A percentile compares a stretch with the other conserved stretches of the same genome.
Conservation (phyloP, 2,113 vertebrate genomes). For the Tichodroma muraria region DNA sequence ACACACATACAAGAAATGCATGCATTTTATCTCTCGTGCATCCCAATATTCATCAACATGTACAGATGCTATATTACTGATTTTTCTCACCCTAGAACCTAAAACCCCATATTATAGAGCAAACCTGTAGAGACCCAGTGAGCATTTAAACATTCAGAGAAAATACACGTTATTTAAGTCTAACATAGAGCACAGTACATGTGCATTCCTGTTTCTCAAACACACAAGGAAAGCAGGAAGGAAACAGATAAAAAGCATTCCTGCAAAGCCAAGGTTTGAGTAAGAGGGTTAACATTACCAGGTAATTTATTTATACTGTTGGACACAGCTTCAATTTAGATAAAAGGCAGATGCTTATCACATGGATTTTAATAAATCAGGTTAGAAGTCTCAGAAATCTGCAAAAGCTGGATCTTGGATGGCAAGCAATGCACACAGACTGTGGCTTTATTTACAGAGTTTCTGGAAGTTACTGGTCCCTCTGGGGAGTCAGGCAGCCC, state of each 20-base stretch:
- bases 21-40: neutral
- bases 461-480: neutral
- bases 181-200: neutral
- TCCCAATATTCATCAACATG: neutral
- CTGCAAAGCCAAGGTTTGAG: neutral
- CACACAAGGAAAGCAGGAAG: neutral
- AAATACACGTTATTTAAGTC: neutral
- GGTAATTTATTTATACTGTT: slow-evolving; percentile 25
- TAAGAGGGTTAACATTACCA: neutral
- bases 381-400: neutral
- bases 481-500: neutral
- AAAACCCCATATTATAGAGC: neutral
- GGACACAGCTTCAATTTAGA: slow-evolving; percentile 9
- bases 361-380: neutral
- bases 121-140: neutral
- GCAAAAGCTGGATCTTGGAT: neutral
- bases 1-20: neutral
- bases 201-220: neutral
- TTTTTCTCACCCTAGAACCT: neutral
- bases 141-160: neutral
- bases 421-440: neutral
- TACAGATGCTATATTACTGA: neutral
- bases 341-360: slow-evolving; percentile 24
- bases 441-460: neutral
- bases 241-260: slow-evolving; percentile 22